Evolutionary conservation across 2,113 vertebrate species (phyloP).

Genomic region (Hypanus sabinus): DNA sequence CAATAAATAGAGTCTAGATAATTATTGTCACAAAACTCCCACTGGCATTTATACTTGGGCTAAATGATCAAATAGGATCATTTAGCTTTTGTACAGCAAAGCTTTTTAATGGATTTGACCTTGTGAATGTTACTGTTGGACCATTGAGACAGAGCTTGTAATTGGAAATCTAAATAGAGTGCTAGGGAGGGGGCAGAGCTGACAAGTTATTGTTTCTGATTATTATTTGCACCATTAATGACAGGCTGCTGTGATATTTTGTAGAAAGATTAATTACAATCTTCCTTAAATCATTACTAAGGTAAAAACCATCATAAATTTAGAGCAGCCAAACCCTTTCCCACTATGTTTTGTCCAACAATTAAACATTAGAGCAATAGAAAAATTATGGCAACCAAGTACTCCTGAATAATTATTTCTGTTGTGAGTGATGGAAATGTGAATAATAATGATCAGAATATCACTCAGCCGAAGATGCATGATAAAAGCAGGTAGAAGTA

Average conservation of each 20-base stretch:
- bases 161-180: not conserved
- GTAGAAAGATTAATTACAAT: not conserved
- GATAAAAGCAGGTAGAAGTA: no score
- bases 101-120: slow-evolving; percentile 10
- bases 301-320: not conserved
- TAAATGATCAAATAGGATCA: not conserved
- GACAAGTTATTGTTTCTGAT: not conserved
- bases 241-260: not conserved
- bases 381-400: no score
- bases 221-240: not conserved
- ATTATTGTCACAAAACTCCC: not conserved
- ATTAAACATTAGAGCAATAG: no score
- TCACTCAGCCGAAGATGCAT: not conserved
- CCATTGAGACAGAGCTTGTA: not conserved
- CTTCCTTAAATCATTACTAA: not conserved
- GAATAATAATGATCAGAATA: not conserved
- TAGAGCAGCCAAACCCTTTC: not conserved
- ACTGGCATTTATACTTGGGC: not conserved
- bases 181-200: not conserved
- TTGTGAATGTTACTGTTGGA: not conserved
- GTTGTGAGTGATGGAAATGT: not conserved
- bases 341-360: no score
- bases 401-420: no score
- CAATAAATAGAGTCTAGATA: not conserved
- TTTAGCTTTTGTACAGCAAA: not conserved